Conservation (phyloP, 1,140 invertebrate genomes). For the Drosophila lini region DNA sequence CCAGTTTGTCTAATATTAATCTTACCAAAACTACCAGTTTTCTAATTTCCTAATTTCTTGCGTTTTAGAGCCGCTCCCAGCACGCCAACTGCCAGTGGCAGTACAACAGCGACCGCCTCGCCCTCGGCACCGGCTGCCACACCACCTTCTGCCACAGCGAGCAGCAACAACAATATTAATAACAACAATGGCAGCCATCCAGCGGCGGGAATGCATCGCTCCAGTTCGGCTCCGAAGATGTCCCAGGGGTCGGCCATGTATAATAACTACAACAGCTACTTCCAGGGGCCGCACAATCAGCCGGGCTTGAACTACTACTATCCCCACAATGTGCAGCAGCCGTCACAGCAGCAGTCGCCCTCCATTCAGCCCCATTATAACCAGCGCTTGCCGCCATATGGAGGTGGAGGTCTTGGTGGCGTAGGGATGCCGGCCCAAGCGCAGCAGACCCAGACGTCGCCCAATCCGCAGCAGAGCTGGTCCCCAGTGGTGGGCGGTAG, state of each 20-base stretch:
- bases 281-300: conserved; percentile 50
- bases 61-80: conserved; percentile 37
- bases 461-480: conserved; percentile 74
- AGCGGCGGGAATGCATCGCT: conserved; percentile 60
- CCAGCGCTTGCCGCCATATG: conserved; percentile 61
- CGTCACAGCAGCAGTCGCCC: conserved; percentile 23
- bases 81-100: conserved; percentile 31
- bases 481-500: conserved; percentile 79
- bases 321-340: conserved; percentile 27
- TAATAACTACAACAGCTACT: conserved; percentile 70
- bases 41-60: neutral
- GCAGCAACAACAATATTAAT: conserved; percentile 53
- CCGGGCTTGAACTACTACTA: conserved; percentile 63
- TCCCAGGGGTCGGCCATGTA: conserved; percentile 59
- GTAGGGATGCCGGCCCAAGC: conserved; percentile 9
- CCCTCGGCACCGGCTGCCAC: conserved; percentile 23
- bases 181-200: conserved; percentile 55
- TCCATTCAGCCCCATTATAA: conserved; percentile 49
- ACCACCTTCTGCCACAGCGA: conserved; percentile 41
- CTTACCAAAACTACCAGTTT: neutral
- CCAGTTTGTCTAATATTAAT: no score
- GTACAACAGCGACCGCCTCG: conserved; percentile 7
- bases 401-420: conserved; percentile 28
- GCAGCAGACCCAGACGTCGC: conserved; percentile 12
- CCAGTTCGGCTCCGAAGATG: conserved; percentile 71